A percentile compares a stretch with the other conserved stretches of the same genome.
Evolutionary conservation across 1,140 invertebrate genomes (phyloP).

Genomic region (Oscheius sp.): DNA sequence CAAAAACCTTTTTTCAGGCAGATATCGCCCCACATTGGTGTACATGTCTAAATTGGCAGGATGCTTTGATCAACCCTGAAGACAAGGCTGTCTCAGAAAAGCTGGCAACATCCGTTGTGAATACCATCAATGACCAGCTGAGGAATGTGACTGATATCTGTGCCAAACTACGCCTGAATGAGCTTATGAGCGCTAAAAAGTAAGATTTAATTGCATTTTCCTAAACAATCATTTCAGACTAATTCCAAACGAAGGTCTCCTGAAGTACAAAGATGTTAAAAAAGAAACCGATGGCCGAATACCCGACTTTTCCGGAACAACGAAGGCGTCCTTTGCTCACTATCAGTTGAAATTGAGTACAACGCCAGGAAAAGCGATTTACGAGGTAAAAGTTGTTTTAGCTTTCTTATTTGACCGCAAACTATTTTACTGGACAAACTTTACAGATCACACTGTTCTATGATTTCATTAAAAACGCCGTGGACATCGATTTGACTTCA

Average conservation of each 20-base stretch:
- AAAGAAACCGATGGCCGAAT: slow-evolving; percentile 77
- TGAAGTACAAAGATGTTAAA: slow-evolving; percentile 75
- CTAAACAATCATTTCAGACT: no score
- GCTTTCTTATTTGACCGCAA: no score
- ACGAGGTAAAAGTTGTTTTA: no score
- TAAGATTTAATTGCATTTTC: no score
- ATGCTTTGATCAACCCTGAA: slow-evolving; percentile 62
- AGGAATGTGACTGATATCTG: slow-evolving; percentile 68
- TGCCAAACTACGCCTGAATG: slow-evolving; percentile 66
- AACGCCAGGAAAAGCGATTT: slow-evolving; percentile 73
- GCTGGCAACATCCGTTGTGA: slow-evolving; percentile 67
- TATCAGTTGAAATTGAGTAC: slow-evolving; percentile 78
- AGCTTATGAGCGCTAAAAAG: slow-evolving; percentile 72
- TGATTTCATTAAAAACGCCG: slow-evolving; percentile 67
- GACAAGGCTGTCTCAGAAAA: slow-evolving; percentile 51
- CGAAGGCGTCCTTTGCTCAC: slow-evolving; percentile 66
- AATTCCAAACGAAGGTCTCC: slow-evolving; percentile 67
- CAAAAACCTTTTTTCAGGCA: no score
- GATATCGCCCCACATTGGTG: slow-evolving; percentile 91
- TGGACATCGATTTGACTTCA: slow-evolving; percentile 72
- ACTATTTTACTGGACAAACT: background rate
- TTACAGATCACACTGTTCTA: slow-evolving; percentile 68
- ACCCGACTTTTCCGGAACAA: slow-evolving; percentile 72
- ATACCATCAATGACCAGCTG: slow-evolving; percentile 71
- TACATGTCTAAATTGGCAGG: slow-evolving; percentile 77